Evolutionary conservation across 2,797 vertebrate species (phyloP).

Genomic region (Pangasius mekongensis): DNA sequence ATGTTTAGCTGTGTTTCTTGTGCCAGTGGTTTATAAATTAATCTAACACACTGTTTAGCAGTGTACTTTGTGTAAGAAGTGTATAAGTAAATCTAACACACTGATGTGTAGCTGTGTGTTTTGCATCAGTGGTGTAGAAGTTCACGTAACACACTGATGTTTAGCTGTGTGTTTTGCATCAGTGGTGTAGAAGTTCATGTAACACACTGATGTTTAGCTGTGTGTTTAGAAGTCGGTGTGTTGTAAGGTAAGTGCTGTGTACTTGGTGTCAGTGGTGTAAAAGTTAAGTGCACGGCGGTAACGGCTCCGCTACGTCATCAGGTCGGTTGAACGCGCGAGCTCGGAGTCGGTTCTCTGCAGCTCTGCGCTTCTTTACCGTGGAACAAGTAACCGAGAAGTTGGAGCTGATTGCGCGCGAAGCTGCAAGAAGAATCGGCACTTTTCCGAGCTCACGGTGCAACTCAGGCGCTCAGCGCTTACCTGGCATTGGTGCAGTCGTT

Average conservation of each 20-base stretch:
- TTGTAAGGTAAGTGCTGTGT: not conserved
- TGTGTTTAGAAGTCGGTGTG: not conserved
- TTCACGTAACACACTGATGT: not conserved
- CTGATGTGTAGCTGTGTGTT: not conserved
- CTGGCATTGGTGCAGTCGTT: constrained; percentile 99
- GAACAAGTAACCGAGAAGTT: not conserved
- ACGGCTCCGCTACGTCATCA: constrained; percentile 23
- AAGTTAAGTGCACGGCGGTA: not conserved
- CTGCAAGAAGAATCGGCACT: not conserved
- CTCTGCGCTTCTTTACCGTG: not conserved
- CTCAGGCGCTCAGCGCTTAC: constrained; percentile 70
- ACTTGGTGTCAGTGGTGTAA: not conserved
- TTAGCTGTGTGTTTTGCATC: not conserved
- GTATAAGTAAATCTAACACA: not conserved
- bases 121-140: not conserved
- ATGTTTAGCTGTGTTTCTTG: not conserved
- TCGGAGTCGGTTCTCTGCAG: constrained; percentile 17
- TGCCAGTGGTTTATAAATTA: not conserved
- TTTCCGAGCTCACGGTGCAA: not conserved
- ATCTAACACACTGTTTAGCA: not conserved
- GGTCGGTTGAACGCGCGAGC: not conserved
- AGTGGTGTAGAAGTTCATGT: not conserved
- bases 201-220: not conserved
- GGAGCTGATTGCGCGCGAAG: constrained; percentile 1
- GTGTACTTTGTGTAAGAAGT: not conserved